phyloP scores from a whole-genome alignment of 2,113 vertebrate species.

The Vulpes ferrilata region DNA sequence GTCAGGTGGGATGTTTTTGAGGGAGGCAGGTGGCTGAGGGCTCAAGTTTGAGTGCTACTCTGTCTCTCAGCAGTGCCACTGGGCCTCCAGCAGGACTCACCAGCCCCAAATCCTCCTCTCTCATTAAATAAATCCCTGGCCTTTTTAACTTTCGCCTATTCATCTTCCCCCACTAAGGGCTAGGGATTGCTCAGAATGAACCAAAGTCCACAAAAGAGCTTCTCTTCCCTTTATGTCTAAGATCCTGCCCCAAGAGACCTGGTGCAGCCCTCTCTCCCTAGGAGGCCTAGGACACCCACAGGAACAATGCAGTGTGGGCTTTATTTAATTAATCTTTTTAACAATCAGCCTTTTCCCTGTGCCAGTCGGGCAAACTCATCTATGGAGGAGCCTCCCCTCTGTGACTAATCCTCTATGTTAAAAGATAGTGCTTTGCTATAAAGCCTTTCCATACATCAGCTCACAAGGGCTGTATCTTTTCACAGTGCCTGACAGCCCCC shows the following conservation, averaged over 20 bases:
- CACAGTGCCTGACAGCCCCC: background rate
- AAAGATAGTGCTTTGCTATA: slow-evolving; percentile 43
- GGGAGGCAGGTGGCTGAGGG: background rate
- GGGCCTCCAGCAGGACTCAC: background rate
- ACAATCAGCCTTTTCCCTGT: slow-evolving; percentile 30
- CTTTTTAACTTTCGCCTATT: slow-evolving; percentile 66
- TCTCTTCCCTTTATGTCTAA: slow-evolving; percentile 50
- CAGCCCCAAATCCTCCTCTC: background rate
- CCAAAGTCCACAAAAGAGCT: slow-evolving; percentile 44
- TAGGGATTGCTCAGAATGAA: slow-evolving; percentile 11
- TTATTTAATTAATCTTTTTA: slow-evolving; percentile 76
- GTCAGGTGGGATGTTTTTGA: background rate
- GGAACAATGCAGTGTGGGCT: slow-evolving; percentile 32
- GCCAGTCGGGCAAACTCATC: background rate
- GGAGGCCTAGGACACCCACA: slow-evolving; percentile 12
- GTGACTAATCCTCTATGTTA: slow-evolving; percentile 66
- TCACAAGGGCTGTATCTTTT: background rate
- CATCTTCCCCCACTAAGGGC: background rate
- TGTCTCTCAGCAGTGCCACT: background rate
- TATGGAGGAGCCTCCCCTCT: slow-evolving; percentile 49
- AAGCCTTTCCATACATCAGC: slow-evolving; percentile 23
- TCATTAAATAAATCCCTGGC: slow-evolving; percentile 56
- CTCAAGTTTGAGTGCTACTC: background rate
- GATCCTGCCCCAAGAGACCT: background rate
- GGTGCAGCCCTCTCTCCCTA: background rate